Conservation (phyloP, 1,140 invertebrate genomes). For the Drosophila nebulosa region DNA sequence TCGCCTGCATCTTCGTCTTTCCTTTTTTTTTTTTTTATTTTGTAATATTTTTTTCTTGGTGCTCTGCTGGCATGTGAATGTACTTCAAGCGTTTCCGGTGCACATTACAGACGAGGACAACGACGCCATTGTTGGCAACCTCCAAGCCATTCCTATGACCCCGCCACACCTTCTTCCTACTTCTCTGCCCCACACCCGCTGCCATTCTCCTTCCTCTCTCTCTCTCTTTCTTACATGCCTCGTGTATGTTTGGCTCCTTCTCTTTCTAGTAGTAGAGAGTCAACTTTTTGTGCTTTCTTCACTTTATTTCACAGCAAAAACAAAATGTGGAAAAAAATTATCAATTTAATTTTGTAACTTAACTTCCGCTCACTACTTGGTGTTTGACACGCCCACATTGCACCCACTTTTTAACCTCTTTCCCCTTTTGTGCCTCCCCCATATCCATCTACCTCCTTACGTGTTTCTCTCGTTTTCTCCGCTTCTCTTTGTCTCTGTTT, state of each 20-base stretch:
- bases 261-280: slow-evolving; percentile 24
- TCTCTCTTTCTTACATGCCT: not conserved
- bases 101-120: slow-evolving; percentile 68
- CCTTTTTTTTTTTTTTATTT: slow-evolving; percentile 14
- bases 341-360: slow-evolving; percentile 80
- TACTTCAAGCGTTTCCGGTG: slow-evolving; percentile 78
- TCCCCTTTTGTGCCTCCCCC: no score
- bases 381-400: slow-evolving; percentile 31
- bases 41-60: slow-evolving; percentile 52
- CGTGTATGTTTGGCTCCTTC: no score
- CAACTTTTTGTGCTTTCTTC: slow-evolving; percentile 55
- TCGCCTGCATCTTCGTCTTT: slow-evolving; percentile 12
- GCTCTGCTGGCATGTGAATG: slow-evolving; percentile 67
- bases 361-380: slow-evolving; percentile 65
- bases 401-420: not conserved
- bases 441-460: not conserved
- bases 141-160: slow-evolving; percentile 15
- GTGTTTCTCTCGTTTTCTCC: not conserved
- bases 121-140: slow-evolving; percentile 65
- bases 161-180: slow-evolving; percentile 4
- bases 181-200: slow-evolving; percentile 37
- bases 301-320: slow-evolving; percentile 15
- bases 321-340: slow-evolving; percentile 56
- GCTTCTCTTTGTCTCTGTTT: slow-evolving; percentile 51
- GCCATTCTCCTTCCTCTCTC: slow-evolving; percentile 1